Base-by-base conservation (phyloP, 2,797 vertebrate genomes). In the Propithecus perrieri region DNA sequence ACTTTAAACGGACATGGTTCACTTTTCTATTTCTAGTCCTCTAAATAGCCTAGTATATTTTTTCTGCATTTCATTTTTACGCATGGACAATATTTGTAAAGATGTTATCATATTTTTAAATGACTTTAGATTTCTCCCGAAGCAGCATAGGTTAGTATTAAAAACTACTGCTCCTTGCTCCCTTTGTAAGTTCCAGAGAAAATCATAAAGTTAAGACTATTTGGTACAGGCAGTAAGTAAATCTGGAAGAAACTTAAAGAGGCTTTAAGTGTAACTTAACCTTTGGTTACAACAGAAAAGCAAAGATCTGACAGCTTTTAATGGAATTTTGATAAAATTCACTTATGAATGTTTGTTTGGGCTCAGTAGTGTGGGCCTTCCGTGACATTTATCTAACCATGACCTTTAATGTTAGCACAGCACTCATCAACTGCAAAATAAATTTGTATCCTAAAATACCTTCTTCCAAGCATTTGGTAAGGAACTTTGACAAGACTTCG, bases 331-430 rank as follows among this genome's bases (percentile, higher is more conserved):
- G 79, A 93, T 80, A 35, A 97, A 95, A 59, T 89, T 85, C 94
- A 84, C 14, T 85, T 90, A 71, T 84, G 72, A 95, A 97, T 76
- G 57, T 84, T 79, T 94, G 84, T 69, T 88, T 95, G 95, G 93
- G 72, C 35, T 95, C 80, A 41, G 67, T 41, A 41, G 46, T 8
- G 33, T 35, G 41, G 79, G 72, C 55, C 85, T 59, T 87, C 69
- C 30, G 24, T 90, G 92, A 89, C 95, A 96, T 93, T 96, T 95
- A 94, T 65, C 74, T 80, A 84, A 50, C 17, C 7, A 13, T n/a
- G 83, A 75, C 88, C 93, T 97, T 72, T 95, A 88, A 85, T 83
- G 72, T 95, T 67, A 69, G 11, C 80, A 89, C 67, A 57, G 24
- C 26, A 81, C 75, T 93, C 67, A 81, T 71, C 84, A 84, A 38